A percentile compares a stretch with the other conserved stretches of the same genome.
These are phyloP conservation scores for Tethea ocularis DNA, from an alignment of 2,888 invertebrate genomes.

Conservation along the genomic window DNA sequence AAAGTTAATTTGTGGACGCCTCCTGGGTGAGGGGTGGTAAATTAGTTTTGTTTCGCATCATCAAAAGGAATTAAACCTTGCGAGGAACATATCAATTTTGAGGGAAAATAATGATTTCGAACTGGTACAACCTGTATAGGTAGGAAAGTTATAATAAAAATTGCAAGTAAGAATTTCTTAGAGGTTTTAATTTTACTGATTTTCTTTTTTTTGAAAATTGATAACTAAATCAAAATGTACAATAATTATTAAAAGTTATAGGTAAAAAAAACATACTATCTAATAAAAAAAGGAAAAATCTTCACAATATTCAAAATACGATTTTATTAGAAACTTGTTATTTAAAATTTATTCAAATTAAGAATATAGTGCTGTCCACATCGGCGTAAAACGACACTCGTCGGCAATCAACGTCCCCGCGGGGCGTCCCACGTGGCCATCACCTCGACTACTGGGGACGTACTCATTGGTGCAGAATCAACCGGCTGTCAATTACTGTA, in stretches of 20 bases:
- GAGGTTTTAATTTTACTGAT: too few species aligned
- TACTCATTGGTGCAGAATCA: slow-evolving; percentile 59
- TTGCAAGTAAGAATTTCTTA: too few species aligned
- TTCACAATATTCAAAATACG: too few species aligned
- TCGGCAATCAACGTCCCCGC: slow-evolving; percentile 71
- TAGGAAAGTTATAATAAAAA: not conserved
- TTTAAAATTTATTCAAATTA: slow-evolving; percentile 48
- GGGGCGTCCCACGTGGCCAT: slow-evolving; percentile 76
- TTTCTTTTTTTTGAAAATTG: too few species aligned
- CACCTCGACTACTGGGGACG: slow-evolving; percentile 51
- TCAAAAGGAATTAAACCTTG: slow-evolving; percentile 10
- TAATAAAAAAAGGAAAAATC: too few species aligned
- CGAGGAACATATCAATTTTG: slow-evolving; percentile 16
- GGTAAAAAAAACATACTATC: too few species aligned
- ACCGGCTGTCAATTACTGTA: slow-evolving; percentile 44
- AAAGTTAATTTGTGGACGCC: slow-evolving; percentile 44
- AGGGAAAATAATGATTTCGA: not conserved
- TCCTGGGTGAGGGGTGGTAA: slow-evolving; percentile 24
- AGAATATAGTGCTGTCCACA: slow-evolving; percentile 62
- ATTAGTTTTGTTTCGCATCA: slow-evolving; percentile 40
- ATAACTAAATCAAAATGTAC: too few species aligned
- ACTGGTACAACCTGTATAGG: not conserved
- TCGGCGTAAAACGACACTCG: slow-evolving; percentile 75
- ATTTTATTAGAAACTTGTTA: too few species aligned
- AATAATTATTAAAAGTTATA: too few species aligned